Percentiles rank a stretch among this genome's conserved stretches.
These are phyloP conservation scores for Centropus unirufus DNA, from an alignment of 2,113 vertebrate species.

Conservation along the genomic window DNA sequence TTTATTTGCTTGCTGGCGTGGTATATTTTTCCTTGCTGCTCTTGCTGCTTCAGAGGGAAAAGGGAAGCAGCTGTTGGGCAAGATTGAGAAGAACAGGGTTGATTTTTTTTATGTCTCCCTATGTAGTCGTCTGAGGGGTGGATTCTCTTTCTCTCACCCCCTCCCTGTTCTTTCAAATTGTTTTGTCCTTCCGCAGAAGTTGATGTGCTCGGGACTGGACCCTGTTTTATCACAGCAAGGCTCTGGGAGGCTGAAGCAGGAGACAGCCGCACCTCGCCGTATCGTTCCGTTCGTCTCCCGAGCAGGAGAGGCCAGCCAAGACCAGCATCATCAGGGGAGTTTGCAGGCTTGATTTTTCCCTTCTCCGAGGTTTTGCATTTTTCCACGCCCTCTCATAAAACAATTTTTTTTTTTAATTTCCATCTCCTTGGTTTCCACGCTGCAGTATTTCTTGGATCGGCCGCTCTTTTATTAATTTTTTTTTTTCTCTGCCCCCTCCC, in stretches of 20 bases:
- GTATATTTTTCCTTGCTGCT: constrained; percentile 53
- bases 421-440: constrained; percentile 59
- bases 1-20: constrained; percentile 71
- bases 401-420: constrained; percentile 22
- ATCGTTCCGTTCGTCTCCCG: neutral
- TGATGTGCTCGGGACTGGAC: constrained; percentile 68
- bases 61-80: constrained; percentile 59
- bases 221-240: constrained; percentile 43
- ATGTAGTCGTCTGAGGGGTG: constrained; percentile 71
- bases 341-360: constrained; percentile 48
- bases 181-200: constrained; percentile 80
- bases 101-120: neutral
- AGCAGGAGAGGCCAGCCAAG: constrained; percentile 42
- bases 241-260: constrained; percentile 44
- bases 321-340: constrained; percentile 62
- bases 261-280: constrained; percentile 52
- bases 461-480: neutral
- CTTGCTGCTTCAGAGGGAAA: constrained; percentile 36
- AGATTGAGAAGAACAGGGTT: constrained; percentile 27
- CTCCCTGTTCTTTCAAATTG: constrained; percentile 52
- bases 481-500: neutral
- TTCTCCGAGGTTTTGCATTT: constrained; percentile 38
- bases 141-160: constrained; percentile 27
- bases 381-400: constrained; percentile 39
- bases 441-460: constrained; percentile 50